A percentile compares a stretch with the other conserved stretches of the same genome.
Evolutionary conservation across 2,797 vertebrate species (phyloP).

Genomic region (Sebastes vulpes): DNA sequence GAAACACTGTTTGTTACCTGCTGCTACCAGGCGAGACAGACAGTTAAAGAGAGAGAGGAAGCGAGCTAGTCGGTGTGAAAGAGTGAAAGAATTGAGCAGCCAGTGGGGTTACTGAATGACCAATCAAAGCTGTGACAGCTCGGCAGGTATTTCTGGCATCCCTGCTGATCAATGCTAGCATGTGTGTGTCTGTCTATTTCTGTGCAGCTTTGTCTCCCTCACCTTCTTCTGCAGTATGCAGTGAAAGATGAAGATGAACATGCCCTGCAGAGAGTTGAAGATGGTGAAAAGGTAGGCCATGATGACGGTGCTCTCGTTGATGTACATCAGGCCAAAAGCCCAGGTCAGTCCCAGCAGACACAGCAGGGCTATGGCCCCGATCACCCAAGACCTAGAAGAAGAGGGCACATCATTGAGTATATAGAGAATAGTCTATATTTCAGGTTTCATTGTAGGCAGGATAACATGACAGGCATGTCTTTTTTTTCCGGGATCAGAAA

Average conservation of each 20-base stretch:
- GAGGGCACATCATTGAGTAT: neutral
- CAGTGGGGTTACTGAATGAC: constrained; percentile 31
- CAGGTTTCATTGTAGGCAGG: neutral
- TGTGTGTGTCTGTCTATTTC: constrained; percentile 21
- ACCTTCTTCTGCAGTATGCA: constrained; percentile 99
- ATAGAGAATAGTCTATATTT: neutral
- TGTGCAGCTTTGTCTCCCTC: constrained; percentile 61
- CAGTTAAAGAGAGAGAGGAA: neutral
- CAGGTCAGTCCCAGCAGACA: constrained; percentile 97
- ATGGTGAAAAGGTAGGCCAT: constrained; percentile 99
- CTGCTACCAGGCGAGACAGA: constrained; percentile 18
- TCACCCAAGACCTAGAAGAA: constrained; percentile 93
- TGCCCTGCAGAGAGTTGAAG: constrained; percentile 99
- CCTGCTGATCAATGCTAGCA: constrained; percentile 19
- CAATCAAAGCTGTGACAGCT: constrained; percentile 57
- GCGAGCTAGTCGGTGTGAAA: neutral
- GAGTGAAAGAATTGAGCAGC: constrained; percentile 29
- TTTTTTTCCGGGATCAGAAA: constrained; percentile 21
- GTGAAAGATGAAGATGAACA: constrained; percentile 99
- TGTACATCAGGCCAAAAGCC: constrained; percentile 97
- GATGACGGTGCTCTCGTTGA: constrained; percentile 97
- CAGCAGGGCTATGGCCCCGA: constrained; percentile 95
- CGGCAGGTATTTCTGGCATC: constrained; percentile 40
- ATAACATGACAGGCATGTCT: constrained; percentile 10
- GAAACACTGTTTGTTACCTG: constrained; percentile 40